Percentiles rank a stretch among this genome's conserved stretches.
Evolutionary conservation across 2,113 vertebrate species (phyloP).

Genomic region (Microtus richardsoni): DNA sequence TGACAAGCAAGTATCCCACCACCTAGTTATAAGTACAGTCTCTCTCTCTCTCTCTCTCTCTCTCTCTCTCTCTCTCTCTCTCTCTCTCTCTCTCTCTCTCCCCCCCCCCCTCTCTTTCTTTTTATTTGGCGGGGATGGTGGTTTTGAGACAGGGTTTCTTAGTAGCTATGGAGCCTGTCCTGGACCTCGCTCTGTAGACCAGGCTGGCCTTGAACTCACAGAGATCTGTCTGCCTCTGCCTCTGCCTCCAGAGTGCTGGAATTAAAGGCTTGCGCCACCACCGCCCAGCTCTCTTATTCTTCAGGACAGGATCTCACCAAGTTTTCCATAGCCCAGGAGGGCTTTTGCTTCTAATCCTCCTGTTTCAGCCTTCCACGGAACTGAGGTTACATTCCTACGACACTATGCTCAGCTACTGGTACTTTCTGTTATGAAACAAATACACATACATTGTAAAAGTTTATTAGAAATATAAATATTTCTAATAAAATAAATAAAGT

Average conservation of each 20-base stretch:
- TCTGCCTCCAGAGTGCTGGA: too few species aligned
- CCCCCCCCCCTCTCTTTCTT: fast-evolving
- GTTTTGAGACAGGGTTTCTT: too few species aligned
- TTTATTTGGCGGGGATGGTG: too few species aligned
- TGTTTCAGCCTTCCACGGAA: neutral
- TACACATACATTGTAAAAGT: neutral
- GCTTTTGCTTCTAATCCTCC: neutral
- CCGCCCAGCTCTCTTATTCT: neutral
- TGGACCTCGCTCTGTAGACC: too few species aligned
- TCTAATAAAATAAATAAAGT: slow-evolving; percentile 18
- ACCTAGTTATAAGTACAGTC: neutral
- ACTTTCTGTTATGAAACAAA: slow-evolving; percentile 13
- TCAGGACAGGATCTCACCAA: neutral
- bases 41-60: too few species aligned
- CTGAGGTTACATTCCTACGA: too few species aligned
- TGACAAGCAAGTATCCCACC: neutral
- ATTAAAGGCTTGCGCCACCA: too few species aligned
- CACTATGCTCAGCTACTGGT: neutral
- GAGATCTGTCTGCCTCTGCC: too few species aligned
- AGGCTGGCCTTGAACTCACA: too few species aligned
- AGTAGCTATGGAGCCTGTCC: too few species aligned
- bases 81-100: fast-evolving
- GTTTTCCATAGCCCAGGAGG: neutral
- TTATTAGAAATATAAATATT: slow-evolving; percentile 7
- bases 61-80: too few species aligned